Percentiles rank a stretch among this genome's conserved stretches.
phyloP scores from a whole-genome alignment of 2,888 invertebrate genomes.

The Hoplodrina ambigua region DNA sequence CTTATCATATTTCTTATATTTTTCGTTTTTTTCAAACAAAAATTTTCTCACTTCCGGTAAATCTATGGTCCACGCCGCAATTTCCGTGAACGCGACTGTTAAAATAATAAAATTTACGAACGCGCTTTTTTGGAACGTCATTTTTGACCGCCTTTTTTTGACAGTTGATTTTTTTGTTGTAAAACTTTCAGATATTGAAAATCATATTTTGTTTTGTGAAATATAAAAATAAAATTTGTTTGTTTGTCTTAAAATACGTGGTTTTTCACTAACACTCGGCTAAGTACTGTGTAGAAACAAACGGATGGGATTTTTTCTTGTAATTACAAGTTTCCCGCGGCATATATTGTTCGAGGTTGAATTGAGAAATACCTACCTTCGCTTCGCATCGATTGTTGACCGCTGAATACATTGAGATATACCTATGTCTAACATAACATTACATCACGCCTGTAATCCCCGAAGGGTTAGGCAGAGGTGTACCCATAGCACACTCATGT shows the following conservation, averaged over 20 bases:
- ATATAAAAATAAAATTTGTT: not conserved
- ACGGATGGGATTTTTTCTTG: conserved; percentile 78
- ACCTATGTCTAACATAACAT: not conserved
- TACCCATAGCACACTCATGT: no score
- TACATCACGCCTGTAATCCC: no score
- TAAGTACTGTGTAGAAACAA: conserved; percentile 68
- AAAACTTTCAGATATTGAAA: not conserved
- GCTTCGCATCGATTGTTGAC: conserved; percentile 40
- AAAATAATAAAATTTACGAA: conserved; percentile 63
- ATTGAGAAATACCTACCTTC: conserved; percentile 68
- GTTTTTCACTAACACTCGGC: conserved; percentile 57
- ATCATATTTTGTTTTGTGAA: conserved; percentile 6
- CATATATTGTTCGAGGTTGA: conserved; percentile 73
- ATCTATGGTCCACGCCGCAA: conserved; percentile 82
- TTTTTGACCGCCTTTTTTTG: conserved; percentile 53
- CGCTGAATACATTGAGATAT: conserved; percentile 13
- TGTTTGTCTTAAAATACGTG: conserved; percentile 53
- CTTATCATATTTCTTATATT: conserved; percentile 41
- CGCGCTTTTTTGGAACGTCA: conserved; percentile 62
- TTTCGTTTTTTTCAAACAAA: conserved; percentile 73
- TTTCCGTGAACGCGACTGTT: conserved; percentile 68
- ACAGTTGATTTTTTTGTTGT: not conserved
- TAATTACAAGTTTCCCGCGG: conserved; percentile 82
- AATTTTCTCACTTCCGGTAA: conserved; percentile 78
- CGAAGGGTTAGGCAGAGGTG: no score